Base-by-base conservation (phyloP, 2,888 invertebrate genomes). In the Caenorhabditis auriculariae region DNA sequence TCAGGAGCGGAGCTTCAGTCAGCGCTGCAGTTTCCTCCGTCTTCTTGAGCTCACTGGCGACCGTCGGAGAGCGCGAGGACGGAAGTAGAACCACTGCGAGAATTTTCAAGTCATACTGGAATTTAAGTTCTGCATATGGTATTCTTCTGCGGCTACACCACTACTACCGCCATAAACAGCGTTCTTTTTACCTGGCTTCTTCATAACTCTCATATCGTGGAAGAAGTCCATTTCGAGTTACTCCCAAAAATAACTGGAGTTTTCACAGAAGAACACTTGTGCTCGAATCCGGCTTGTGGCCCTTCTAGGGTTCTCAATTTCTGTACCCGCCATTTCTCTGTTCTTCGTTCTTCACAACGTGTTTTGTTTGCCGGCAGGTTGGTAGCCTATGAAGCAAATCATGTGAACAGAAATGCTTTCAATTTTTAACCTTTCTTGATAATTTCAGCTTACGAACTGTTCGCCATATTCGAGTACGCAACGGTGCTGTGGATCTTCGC, bases 11-110 rank as follows among this genome's bases (percentile, higher is more conserved):
- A n/a, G n/a, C n/a, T n/a, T n/a, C n/a, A n/a, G 45, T 49, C 26
- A 56, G 56, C 43, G 43, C 61, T 0, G 47, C 46, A 0, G 49
- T 49, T 29, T 57, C 56, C 47, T 53, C 61, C 2, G 6, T 61
- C 4, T 61, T 61, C 32, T 42, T 67, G 4, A 43, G 55, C 6
- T 41, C 60, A 1, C 26, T 67, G 12, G 67, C 60, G 3, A 57
- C 60, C 1, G 63, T 67, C n/a, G 67, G 67, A 17, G 67, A 67
- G 54, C 28, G 57, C n/a, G 67, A 67, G 37, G 55, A 46, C 39
- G 67, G 67, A 58, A 50, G 60, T 60, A 17, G 35, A n/a, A 38
- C 17, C 24, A 4, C 3, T 26, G 17, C 17, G 24, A 7, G 15
- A 32, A n/a, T 15, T 27, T 19, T 12, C 19, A 6, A 23, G 21